Conservation (phyloP, 1,140 invertebrate species). For the Acromyrmex charruanus region DNA sequence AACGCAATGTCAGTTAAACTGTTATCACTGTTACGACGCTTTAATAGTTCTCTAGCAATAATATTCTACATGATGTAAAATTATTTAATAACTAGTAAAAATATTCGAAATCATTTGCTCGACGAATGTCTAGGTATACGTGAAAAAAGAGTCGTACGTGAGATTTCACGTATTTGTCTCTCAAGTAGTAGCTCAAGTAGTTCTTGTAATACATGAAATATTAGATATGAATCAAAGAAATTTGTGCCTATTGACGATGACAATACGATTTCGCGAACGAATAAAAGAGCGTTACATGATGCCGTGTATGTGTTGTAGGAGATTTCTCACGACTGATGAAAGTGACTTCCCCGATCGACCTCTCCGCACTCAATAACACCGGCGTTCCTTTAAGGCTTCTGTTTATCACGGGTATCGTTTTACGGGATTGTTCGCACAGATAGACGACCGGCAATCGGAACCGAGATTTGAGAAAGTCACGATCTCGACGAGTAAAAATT, state of each 20-base stretch:
- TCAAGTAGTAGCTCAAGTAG: too few species aligned
- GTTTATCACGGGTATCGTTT: conserved; percentile 58
- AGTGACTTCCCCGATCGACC: conserved; percentile 50
- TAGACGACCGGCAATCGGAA: conserved; percentile 40
- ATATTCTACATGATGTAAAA: neutral
- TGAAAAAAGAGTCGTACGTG: neutral
- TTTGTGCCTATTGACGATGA: conserved; percentile 7
- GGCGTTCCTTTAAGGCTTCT: conserved; percentile 54
- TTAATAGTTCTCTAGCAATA: neutral
- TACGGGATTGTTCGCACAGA: conserved; percentile 55
- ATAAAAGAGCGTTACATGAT: neutral
- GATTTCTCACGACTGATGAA: conserved; percentile 51
- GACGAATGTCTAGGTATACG: neutral
- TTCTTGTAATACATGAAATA: neutral
- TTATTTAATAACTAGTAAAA: neutral
- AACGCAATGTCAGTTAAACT: conserved; percentile 23
- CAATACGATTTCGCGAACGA: conserved; percentile 25
- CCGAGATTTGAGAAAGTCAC: conserved; percentile 58
- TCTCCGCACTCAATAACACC: conserved; percentile 38
- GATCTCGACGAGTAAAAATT: conserved; percentile 52
- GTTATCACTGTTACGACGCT: neutral
- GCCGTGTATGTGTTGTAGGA: too few species aligned
- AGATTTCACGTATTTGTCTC: neutral
- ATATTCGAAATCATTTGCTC: neutral
- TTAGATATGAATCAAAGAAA: neutral